phyloP scores from a whole-genome alignment of 2,888 invertebrate species.

The Lasioglossum vierecki region DNA sequence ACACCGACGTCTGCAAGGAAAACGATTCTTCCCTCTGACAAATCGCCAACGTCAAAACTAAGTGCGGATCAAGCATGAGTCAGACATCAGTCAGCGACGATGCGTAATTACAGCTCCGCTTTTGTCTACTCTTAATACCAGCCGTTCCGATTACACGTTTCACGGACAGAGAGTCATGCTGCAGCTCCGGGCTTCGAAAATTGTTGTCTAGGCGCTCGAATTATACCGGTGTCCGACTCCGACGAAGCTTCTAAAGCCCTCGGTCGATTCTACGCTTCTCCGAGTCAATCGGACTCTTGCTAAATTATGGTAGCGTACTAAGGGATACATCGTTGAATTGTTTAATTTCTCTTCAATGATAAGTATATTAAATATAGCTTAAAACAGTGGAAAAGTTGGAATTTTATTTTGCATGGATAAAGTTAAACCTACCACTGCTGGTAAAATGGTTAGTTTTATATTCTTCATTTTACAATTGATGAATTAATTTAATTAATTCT shows the following conservation, averaged over 20 bases:
- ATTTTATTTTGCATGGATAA: no score
- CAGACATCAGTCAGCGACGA: slow-evolving; percentile 4
- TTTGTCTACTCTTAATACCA: slow-evolving; percentile 55
- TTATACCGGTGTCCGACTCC: not conserved
- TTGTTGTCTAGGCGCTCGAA: not conserved
- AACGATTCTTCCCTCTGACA: not conserved
- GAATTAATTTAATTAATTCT: no score
- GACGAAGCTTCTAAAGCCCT: not conserved
- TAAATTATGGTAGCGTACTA: not conserved
- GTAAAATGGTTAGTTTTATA: no score
- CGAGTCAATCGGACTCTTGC: not conserved
- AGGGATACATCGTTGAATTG: not conserved
- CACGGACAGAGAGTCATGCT: slow-evolving; percentile 7
- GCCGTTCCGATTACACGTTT: slow-evolving; percentile 28
- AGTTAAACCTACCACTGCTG: no score
- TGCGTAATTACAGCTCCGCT: slow-evolving; percentile 28
- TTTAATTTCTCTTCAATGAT: not conserved
- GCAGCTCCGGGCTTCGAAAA: not conserved
- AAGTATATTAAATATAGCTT: no score
- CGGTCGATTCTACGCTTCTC: not conserved
- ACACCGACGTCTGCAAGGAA: not conserved
- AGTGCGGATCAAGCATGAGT: slow-evolving; percentile 24
- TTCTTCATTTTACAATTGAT: no score
- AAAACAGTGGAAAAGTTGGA: no score
- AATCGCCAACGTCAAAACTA: not conserved